Evolutionary conservation across 2,888 invertebrate species (phyloP).

Genomic region (Koerneria pararmatus): DNA sequence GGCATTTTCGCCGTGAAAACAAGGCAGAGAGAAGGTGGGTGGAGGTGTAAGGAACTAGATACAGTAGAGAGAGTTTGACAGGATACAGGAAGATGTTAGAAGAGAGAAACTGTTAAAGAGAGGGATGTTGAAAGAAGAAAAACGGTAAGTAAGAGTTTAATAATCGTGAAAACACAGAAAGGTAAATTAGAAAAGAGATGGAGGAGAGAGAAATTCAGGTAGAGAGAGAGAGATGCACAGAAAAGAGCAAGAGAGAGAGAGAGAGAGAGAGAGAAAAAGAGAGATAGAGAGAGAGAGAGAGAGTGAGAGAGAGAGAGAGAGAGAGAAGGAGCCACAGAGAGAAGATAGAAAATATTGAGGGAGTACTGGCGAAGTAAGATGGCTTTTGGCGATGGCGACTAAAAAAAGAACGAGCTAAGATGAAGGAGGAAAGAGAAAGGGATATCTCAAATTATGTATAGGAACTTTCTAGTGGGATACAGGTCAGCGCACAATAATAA

Average conservation of each 20-base stretch:
- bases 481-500: too few species aligned
- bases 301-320: neutral
- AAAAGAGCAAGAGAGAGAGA: neutral
- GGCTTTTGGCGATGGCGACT: neutral
- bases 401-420: too few species aligned
- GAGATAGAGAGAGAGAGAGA: neutral
- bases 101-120: neutral
- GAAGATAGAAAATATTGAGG: neutral
- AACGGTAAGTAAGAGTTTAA: too few species aligned
- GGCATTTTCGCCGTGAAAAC: neutral
- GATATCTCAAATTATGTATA: too few species aligned
- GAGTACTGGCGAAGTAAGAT: neutral
- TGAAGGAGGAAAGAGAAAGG: too few species aligned
- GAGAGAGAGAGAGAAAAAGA: neutral
- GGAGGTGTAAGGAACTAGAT: neutral
- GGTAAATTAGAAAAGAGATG: too few species aligned
- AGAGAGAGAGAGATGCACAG: neutral
- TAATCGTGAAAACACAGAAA: too few species aligned
- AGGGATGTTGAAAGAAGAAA: neutral
- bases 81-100: neutral
- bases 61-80: neutral
- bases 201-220: neutral
- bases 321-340: neutral
- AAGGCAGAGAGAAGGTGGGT: neutral
- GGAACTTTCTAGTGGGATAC: too few species aligned